Evolutionary conservation across 2,888 invertebrate genomes (phyloP).

Genomic region (Rugalucina vietnamica): DNA sequence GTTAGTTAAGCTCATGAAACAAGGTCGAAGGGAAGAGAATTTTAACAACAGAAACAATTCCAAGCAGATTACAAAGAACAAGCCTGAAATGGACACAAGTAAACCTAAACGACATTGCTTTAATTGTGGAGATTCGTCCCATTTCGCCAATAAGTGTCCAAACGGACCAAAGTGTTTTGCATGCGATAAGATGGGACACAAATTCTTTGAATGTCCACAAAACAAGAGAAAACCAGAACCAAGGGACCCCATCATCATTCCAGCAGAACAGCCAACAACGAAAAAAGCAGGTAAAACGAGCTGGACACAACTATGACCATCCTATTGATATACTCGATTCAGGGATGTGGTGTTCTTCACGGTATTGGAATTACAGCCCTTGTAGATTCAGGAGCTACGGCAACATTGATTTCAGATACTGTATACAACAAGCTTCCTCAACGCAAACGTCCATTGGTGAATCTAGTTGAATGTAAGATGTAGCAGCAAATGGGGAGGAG

Average conservation of each 20-base stretch:
- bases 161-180: neutral
- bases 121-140: neutral
- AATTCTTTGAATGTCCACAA: neutral
- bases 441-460: no score
- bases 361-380: constrained; percentile 4
- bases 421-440: neutral
- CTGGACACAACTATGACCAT: neutral
- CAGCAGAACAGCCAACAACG: neutral
- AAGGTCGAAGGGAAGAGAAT: neutral
- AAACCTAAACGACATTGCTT: neutral
- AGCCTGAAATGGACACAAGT: neutral
- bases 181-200: no score
- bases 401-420: neutral
- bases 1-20: neutral
- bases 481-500: no score
- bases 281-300: neutral
- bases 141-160: neutral
- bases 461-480: no score
- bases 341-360: neutral
- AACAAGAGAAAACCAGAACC: neutral
- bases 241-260: neutral
- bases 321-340: neutral
- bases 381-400: neutral
- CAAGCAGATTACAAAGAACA: neutral
- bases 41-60: neutral